Evolutionary conservation across 2,888 invertebrate species (phyloP), one percentile per base, ranked within the genome.

Genomic region (Meandrusa payeni): DNA sequence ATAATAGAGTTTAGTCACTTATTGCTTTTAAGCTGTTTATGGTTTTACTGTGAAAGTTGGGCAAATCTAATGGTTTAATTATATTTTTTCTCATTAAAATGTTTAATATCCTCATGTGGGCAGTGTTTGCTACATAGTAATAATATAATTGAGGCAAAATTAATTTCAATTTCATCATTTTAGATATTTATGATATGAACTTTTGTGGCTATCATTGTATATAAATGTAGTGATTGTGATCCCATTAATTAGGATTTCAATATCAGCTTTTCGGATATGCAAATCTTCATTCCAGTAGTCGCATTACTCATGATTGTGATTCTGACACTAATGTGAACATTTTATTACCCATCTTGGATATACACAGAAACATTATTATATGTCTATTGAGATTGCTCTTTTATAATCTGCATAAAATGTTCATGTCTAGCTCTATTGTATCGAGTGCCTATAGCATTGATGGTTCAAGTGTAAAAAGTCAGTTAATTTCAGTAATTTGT

Each of bases 401-500:
- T 85, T 81, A 80, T 73, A 83, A 80, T 80, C 71, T 81, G 77
- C 76, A 75, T 82, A 76, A 81, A 81, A 83, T 85, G 85, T 87
- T 87, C 85, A 87, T 78, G 71, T 82, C 60, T 83, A 86, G 85
- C 81, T 77, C 79, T 83, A 82, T 80, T 82, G 75, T 83, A 86
- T 81, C 73, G 87, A 87, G 86, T 87, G 87, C 87, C 87, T 87
- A 86, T 85, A 86, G 86, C 81, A 82, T 82, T 85, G 83, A 80
- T 71, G 70, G 71, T 82, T 85, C 77, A 82, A 83, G 69, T 87
- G 86, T 87, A 85, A 77, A 86, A 85, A 85, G 78, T 83, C 85
- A 76, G 80, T 80, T 80, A 68, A 79, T 82, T 85, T 85, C 81
- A 77, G 71, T 81, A 83, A 82, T 82, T 72, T 82, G 81, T 86